Base-by-base conservation (phyloP, 2,888 invertebrate species). In the Apotomis capreana region DNA sequence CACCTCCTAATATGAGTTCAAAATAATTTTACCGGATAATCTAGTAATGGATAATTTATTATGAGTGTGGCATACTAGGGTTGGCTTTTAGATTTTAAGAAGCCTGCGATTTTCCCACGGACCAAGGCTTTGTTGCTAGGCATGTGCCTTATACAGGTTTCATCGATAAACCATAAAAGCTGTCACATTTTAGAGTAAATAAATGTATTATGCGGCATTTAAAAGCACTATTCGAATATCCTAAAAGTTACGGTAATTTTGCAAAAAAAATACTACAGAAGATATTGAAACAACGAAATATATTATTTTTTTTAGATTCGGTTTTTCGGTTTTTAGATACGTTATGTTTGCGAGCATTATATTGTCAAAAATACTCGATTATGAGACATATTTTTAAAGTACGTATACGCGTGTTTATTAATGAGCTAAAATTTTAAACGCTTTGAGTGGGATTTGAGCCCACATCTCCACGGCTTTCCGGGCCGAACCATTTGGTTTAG, bases 21-120 rank as follows among this genome's bases (percentile, higher is more conserved):
- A 79, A 80, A 78, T 81, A 81, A 81, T 84, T 76, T 69, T 71
- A 55, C 57, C 44, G 52, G 68, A 78, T 86, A 85, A 86, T 84
- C 85, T 86, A 83, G 80, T 85, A 86, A 87, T 84, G 80, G 79
- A 77, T 78, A 78, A 86, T 67, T 64, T 58, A 69, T 68, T 86
- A 87, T 83, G 84, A 81, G 80, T 79, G 76, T 77, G 78, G 79
- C 57, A 57, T 78, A 81, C 81, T 77, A 68, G 70, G 78, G 76
- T 77, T 78, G 77, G 80, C 80, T 86, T 84, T 85, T 81, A 86
- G 83, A 83, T 89, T 88, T 89, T 89, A 88, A 91, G 89, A 91
- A 89, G 85, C 84, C 75, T 75, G 79, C 78, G 84, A 89, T 89
- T 89, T 91, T 92, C 91, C 89, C 92, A 92, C 91, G 89, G 86